Evolutionary conservation across 2,113 vertebrate species (phyloP).

Genomic region (Passerina amoena): DNA sequence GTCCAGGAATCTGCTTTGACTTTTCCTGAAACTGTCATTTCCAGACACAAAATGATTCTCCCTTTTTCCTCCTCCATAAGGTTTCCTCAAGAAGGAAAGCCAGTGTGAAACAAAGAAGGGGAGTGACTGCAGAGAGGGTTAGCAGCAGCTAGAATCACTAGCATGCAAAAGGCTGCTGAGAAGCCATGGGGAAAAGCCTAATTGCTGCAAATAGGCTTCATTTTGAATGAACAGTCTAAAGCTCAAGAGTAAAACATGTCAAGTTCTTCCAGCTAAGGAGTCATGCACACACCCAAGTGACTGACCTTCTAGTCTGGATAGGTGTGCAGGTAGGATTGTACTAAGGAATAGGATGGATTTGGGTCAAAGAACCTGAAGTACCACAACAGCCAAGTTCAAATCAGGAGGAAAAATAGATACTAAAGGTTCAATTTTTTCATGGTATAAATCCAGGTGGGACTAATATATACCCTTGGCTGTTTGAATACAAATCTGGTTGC

Average conservation of each 20-base stretch:
- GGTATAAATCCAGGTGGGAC: not conserved
- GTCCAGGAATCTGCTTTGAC: not conserved
- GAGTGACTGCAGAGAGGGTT: not conserved
- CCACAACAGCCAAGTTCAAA: not conserved
- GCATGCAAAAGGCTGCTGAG: not conserved
- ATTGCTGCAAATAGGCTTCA: not conserved
- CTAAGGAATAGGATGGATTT: not conserved
- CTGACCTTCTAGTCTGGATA: not conserved
- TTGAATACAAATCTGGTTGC: not conserved
- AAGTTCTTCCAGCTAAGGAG: not conserved
- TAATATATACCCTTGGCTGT: not conserved
- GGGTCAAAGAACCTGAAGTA: not conserved
- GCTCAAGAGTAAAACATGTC: not conserved
- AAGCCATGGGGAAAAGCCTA: not conserved
- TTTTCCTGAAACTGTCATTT: not conserved
- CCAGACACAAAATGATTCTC: fast-evolving
- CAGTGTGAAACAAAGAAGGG: not conserved
- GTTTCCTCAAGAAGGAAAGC: not conserved
- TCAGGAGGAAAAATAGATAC: not conserved
- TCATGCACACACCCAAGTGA: not conserved
- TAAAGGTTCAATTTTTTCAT: not conserved
- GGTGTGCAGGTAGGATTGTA: not conserved
- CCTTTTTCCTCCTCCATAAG: not conserved
- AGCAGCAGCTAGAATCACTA: not conserved
- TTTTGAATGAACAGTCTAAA: not conserved